These are phyloP conservation scores for Megalops atlanticus DNA, from an alignment of 2,113 vertebrate genomes.

Conservation along the genomic window DNA sequence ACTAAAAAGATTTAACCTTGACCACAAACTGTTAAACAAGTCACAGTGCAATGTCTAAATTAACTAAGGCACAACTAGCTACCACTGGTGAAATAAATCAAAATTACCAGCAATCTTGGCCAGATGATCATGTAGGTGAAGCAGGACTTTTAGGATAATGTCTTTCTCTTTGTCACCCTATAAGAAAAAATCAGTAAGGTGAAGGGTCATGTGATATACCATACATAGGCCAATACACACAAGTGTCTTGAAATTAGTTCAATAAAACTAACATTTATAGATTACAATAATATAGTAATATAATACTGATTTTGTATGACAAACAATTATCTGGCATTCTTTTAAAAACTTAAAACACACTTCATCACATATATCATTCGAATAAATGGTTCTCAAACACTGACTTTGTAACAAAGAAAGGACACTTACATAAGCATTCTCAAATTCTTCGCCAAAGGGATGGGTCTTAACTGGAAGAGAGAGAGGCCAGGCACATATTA, in stretches of 20 bases:
- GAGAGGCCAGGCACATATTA: background rate
- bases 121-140: constrained; percentile 89
- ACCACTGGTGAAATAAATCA: background rate
- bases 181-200: background rate
- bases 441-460: constrained; percentile 70
- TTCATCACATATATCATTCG: background rate
- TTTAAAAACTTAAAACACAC: background rate
- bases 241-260: background rate
- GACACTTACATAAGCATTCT: constrained; percentile 69
- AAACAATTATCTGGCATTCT: no score
- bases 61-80: background rate
- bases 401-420: background rate
- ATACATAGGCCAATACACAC: background rate
- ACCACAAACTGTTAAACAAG: no score
- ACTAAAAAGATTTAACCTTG: background rate
- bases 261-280: background rate
- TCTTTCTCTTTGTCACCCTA: constrained; percentile 74
- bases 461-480: constrained; percentile 64
- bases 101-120: constrained; percentile 86
- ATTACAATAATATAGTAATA: no score
- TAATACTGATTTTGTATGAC: no score
- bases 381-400: background rate
- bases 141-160: constrained; percentile 84
- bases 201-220: background rate
- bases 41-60: no score